Evolutionary conservation across 1,140 invertebrate species (phyloP).

Genomic region (Carcinoscorpius rotundicauda): DNA sequence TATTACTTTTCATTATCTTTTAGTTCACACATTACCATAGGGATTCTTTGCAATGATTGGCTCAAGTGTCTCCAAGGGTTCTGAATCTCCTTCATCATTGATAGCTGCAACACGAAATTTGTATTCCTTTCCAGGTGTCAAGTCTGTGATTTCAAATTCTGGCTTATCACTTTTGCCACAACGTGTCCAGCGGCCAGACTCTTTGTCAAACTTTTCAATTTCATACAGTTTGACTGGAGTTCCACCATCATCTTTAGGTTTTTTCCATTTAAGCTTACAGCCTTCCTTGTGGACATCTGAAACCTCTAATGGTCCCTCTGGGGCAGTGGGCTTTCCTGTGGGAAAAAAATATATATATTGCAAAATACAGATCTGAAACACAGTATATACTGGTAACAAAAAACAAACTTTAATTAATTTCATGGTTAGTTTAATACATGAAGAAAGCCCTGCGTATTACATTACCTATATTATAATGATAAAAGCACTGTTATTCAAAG

Average conservation of each 20-base stretch:
- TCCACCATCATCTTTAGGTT: conserved; percentile 87
- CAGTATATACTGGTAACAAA: no score
- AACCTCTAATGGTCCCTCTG: conserved; percentile 79
- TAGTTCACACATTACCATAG: conserved; percentile 53
- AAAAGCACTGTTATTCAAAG: no score
- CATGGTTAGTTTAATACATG: no score
- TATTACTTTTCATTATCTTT: no score
- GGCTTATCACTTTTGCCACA: conserved; percentile 60
- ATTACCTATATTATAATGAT: no score
- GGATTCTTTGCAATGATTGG: conserved; percentile 91
- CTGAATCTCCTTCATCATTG: conserved; percentile 91
- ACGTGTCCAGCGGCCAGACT: conserved; percentile 81
- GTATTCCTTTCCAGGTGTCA: conserved; percentile 85
- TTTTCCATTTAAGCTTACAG: conserved; percentile 77
- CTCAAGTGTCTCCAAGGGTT: conserved; percentile 72
- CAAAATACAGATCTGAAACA: no score
- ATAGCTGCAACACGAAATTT: conserved; percentile 91
- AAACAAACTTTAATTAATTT: no score
- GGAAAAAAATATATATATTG: no score
- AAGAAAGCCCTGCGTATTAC: no score
- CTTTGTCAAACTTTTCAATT: conserved; percentile 85
- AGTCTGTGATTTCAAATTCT: conserved; percentile 74
- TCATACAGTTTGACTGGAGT: conserved; percentile 86
- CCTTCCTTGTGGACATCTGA: conserved; percentile 71
- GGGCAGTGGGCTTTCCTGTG: conserved; percentile 54